phyloP scores from a whole-genome alignment of 2,113 vertebrate species.

The Channa maculata region DNA sequence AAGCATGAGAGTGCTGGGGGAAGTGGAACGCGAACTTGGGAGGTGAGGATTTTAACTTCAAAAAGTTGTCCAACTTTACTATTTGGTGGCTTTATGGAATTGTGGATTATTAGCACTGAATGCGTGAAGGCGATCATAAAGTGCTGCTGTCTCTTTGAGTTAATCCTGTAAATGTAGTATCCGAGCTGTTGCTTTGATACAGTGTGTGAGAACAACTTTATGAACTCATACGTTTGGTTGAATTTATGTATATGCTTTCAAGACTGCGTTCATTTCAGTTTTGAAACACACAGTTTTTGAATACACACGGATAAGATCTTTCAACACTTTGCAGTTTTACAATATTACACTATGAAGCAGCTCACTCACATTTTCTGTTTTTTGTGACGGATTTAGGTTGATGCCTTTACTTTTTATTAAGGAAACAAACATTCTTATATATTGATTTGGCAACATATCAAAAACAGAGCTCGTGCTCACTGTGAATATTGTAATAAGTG shows the following conservation, averaged over 20 bases:
- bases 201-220: slow-evolving; percentile 27
- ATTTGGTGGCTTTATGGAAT: not conserved
- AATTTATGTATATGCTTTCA: slow-evolving; percentile 4
- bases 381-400: not conserved
- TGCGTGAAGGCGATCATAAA: not conserved
- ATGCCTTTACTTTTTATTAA: slow-evolving; percentile 5
- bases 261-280: not conserved
- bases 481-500: not conserved
- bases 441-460: not conserved
- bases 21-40: slow-evolving; percentile 29
- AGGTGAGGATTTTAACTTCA: slow-evolving; percentile 14
- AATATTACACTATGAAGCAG: not conserved
- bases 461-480: not conserved
- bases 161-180: not conserved
- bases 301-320: not conserved
- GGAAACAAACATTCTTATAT: not conserved
- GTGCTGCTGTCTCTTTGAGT: not conserved
- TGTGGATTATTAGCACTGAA: not conserved
- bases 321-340: not conserved
- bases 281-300: slow-evolving; percentile 1
- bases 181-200: slow-evolving; percentile 36
- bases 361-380: not conserved
- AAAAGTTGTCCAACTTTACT: slow-evolving; percentile 47
- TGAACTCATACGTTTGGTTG: slow-evolving; percentile 15
- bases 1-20: slow-evolving; percentile 2